Evolutionary conservation across 2,113 vertebrate species (phyloP).

Genomic region (Trichechus manatus): DNA sequence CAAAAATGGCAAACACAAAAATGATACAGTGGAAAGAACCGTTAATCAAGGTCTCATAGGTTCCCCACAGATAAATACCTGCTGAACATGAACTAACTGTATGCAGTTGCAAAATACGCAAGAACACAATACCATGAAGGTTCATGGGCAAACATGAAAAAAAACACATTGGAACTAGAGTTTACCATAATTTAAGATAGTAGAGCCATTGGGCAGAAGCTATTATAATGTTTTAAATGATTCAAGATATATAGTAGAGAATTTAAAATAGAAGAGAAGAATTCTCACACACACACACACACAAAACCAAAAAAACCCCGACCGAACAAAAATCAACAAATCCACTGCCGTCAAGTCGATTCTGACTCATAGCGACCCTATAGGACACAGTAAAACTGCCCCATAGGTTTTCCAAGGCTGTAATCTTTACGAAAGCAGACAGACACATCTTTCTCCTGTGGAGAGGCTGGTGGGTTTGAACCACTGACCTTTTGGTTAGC

Average conservation of each 20-base stretch:
- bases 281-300: too few relatives aligned
- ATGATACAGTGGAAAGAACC: neutral
- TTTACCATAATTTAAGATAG: conserved; percentile 41
- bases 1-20: conserved; percentile 15
- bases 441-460: too few relatives aligned
- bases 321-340: too few relatives aligned
- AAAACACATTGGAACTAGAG: neutral
- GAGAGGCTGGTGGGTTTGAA: too few relatives aligned
- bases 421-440: too few relatives aligned
- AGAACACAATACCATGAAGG: neutral
- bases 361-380: too few relatives aligned
- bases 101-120: neutral
- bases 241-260: neutral
- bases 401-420: too few relatives aligned
- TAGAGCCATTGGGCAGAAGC: neutral
- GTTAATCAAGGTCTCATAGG: neutral
- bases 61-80: neutral
- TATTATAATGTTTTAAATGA: conserved; percentile 48
- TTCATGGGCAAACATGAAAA: neutral
- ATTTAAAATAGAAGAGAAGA: conserved; percentile 32
- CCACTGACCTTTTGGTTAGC: too few relatives aligned
- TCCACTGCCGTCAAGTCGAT: too few relatives aligned
- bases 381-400: too few relatives aligned
- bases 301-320: too few relatives aligned
- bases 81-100: neutral